Evolutionary conservation across 2,888 invertebrate species (phyloP), one percentile per base, ranked within the genome.

Genomic region (Cosmopolites sordidus): DNA sequence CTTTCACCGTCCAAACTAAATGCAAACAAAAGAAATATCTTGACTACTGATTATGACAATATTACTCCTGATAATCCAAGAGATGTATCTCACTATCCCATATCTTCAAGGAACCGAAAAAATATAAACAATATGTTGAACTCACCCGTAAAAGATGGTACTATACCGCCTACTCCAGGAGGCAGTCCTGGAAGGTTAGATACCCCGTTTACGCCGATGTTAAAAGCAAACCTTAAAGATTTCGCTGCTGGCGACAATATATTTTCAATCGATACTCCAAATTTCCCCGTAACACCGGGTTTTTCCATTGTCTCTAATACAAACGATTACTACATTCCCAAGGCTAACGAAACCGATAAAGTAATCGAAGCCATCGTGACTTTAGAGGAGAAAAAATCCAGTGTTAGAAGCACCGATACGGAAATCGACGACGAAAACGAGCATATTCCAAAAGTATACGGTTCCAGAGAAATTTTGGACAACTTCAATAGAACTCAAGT

Each of bases 251-350:
- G 50, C 5, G 48, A 48, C 8, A 54, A 54, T 39, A 52, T 29
- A 11, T 58, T 58, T 48, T 49, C 52, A 5, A 56, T 58, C 16
- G 43, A 53, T 29, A 58, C 58, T 17, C 58, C 58, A 16, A 45
- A 58, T 27, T 56, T 58, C 22, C 56, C 58, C 12, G 11, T 56
- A 18, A 58, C 58, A 8, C 58, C 58, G 14, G 58, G 56, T 16
- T 38, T 56, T 12, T 18, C 52, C n/a, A 14, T 53, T 2, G 49
- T 56, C 15, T 17, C 37, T 17, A 16, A 40, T 4, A 44, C 41
- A 12, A 14, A 16, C 16, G 33, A 50, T 11, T 57, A 57, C 40
- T 57, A 43, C 16, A 53, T 53, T 3, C 27, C 49, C 9, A 53
- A 52, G 11, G 56, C 52, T 17, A 49, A 37, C 12, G 56, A 53